phyloP scores from a whole-genome alignment of 2,113 vertebrate genomes.

The Anarhynchus alexandrinus region DNA sequence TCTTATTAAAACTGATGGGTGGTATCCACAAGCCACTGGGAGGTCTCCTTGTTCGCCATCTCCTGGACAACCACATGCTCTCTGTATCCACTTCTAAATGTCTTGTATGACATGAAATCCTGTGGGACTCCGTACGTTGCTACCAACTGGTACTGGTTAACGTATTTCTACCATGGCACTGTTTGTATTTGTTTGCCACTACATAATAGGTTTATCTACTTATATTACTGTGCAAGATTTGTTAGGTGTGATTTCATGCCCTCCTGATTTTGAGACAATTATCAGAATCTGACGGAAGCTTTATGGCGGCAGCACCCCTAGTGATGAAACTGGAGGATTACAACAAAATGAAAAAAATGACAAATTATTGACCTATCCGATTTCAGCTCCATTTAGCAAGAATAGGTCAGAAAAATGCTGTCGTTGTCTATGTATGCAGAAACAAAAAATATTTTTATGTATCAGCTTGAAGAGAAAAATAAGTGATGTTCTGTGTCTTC shows the following conservation, averaged over 20 bases:
- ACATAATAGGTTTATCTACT: background rate
- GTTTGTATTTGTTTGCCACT: background rate
- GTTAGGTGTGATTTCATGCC: background rate
- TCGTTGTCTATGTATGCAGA: background rate
- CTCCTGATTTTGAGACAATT: background rate
- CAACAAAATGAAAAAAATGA: background rate
- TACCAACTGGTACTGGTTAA: background rate
- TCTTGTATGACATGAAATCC: background rate
- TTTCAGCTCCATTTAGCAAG: background rate
- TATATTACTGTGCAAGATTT: background rate
- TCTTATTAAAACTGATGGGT: background rate
- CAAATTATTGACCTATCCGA: background rate
- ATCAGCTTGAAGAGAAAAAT: background rate
- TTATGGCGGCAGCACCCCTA: background rate
- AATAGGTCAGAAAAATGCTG: background rate
- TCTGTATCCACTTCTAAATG: background rate
- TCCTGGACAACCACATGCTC: background rate
- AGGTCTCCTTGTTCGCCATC: background rate
- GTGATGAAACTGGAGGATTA: background rate
- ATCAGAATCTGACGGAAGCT: background rate
- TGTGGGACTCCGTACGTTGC: background rate
- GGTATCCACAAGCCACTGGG: background rate
- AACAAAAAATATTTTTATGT: background rate
- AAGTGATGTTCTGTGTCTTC: background rate
- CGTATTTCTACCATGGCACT: background rate